These are phyloP conservation scores for Cordilura impudica DNA, from an alignment of 2,888 invertebrate genomes.

Conservation along the genomic window DNA sequence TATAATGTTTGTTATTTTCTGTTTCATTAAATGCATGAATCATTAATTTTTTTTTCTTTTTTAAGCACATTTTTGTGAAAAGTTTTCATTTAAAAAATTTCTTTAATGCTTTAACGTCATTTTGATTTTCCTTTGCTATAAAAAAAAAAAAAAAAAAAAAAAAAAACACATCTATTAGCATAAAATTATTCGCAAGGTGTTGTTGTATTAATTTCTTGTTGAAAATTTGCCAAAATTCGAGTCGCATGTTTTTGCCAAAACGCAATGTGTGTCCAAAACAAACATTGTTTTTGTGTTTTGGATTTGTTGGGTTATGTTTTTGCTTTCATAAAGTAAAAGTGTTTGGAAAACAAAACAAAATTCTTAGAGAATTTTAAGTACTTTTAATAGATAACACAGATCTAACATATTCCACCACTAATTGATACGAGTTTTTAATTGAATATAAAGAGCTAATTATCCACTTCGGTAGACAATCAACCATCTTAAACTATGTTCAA, in stretches of 20 bases:
- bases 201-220: conserved; percentile 28
- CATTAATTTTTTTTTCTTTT: conserved; percentile 10
- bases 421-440: too few relatives aligned
- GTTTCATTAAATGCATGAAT: conserved; percentile 55
- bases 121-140: neutral
- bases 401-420: too few relatives aligned
- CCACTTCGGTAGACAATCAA: too few relatives aligned
- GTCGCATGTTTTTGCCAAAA: conserved; percentile 34
- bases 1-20: conserved; percentile 16
- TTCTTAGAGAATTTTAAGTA: too few relatives aligned
- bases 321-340: conserved; percentile 30
- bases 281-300: conserved; percentile 12
- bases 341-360: neutral
- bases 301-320: conserved; percentile 12
- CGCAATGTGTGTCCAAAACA: conserved; percentile 40
- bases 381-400: too few relatives aligned
- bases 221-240: conserved; percentile 61
- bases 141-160: too few relatives aligned
- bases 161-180: neutral
- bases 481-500: too few relatives aligned
- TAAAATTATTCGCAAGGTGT: conserved; percentile 8
- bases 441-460: too few relatives aligned
- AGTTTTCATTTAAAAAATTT: neutral
- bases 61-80: neutral
- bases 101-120: conserved; percentile 20